Base-by-base conservation (phyloP, 2,113 vertebrate species). In the Clarias batrachus region DNA sequence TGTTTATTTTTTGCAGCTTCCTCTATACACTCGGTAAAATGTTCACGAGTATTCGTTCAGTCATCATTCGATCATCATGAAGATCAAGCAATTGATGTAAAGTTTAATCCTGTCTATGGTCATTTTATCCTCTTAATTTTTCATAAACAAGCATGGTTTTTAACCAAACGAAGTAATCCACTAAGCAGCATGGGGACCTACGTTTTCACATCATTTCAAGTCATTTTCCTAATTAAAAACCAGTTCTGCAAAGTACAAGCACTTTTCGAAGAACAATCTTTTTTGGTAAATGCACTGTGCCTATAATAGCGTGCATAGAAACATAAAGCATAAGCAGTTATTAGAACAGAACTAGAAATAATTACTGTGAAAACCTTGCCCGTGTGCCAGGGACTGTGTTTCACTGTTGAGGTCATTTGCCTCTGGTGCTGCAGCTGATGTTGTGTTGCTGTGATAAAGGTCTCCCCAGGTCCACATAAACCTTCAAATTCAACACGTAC, bases 301-400 rank as follows among this genome's bases (percentile, higher is more conserved):
- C 91, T 90, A 89, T 92, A 81, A 90, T 88, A 93, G 88, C 88
- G 83, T 86, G 91, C 89, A 90, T 78, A 71, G 63, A 84, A 88
- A 82, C 93, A 91, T 90, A 91, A 92, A 89, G 88, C 90, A 91
- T 84, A 74, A 88, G 74, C 87, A 85, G 91, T 92, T 91, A 94
- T 95, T 93, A 93, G 93, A 92, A 93, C 93, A 93, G 84, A 93
- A 78, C 33, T 73, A 63, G 57, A 86, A 86, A 63, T 63, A 68
- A 74, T 73, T 82, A 82, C 68, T 12, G 12, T n/a, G 23, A 54
- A 73, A 86, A 52, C 86, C 85, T 90, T 81, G 41, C 83, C 82
- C 30, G 89, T 65, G 84, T 87, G 77, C 81, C 92, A 81, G 52
- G 87, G 74, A 25, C 56, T 27, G 60, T 76, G 83, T 63, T 82